Evolutionary conservation across 2,888 invertebrate genomes (phyloP).

Genomic region (Drosophila cognata): DNA sequence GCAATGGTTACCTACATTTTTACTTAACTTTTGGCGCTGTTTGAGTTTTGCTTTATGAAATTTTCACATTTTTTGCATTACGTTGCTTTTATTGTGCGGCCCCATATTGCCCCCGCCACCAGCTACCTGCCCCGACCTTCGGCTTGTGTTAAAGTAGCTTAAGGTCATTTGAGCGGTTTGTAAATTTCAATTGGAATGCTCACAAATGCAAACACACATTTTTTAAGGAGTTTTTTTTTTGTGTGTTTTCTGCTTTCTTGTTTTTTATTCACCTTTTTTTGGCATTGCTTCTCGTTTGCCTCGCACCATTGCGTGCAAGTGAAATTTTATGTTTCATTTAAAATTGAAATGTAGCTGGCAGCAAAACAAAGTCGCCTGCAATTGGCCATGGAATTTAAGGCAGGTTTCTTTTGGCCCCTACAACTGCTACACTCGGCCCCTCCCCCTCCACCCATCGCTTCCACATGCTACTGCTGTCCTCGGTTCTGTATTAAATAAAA

Average conservation of each 20-base stretch:
- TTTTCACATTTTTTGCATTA: conserved; percentile 65
- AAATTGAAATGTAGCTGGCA: conserved; percentile 68
- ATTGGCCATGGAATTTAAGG: conserved; percentile 67
- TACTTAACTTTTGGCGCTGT: conserved; percentile 66
- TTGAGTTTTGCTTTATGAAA: conserved; percentile 73
- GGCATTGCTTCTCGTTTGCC: conserved; percentile 35
- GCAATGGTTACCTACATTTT: conserved; percentile 73
- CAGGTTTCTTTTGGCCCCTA: conserved; percentile 23
- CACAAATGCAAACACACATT: conserved; percentile 27
- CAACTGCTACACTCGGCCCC: background rate
- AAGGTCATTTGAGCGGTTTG: conserved; percentile 71
- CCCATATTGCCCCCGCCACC: conserved; percentile 4
- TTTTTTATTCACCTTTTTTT: conserved; percentile 14
- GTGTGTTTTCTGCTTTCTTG: conserved; percentile 12
- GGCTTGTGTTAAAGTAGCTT: conserved; percentile 63
- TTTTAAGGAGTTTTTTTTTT: conserved; percentile 3
- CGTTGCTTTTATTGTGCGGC: conserved; percentile 52
- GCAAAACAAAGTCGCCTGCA: conserved; percentile 63
- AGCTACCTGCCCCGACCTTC: conserved; percentile 15
- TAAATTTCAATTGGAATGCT: conserved; percentile 72
- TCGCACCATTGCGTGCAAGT: conserved; percentile 50
- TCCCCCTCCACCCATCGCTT: background rate
- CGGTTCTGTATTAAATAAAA: conserved; percentile 57
- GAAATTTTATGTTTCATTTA: conserved; percentile 66
- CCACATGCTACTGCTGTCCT: conserved; percentile 27